Base-by-base conservation (phyloP, 2,797 vertebrate species). In the Poecile montanus region DNA sequence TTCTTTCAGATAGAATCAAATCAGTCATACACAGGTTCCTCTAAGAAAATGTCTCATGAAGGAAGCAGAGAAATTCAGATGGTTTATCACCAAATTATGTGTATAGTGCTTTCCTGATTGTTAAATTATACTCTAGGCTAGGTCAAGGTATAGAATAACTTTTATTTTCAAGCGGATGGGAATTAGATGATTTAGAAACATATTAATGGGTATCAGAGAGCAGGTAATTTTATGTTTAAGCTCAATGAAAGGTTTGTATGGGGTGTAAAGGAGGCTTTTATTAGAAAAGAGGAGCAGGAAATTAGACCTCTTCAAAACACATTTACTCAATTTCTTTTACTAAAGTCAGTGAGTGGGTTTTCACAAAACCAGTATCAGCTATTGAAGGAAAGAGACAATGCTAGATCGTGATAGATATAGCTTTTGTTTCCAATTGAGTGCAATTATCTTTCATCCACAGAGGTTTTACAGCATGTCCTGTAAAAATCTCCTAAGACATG, bases 41-140 rank as follows among this genome's bases (percentile, higher is more conserved):
- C 56, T 83, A 89, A 82, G 83, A 90, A 93, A 76, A 82, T 45
- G 17, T 79, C 22, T 93, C 17, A 47, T 67, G 47, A 30, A 86
- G 70, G 66, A 93, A 88, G 36, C 21, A 78, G 30, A 95, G 70
- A 90, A 88, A 94, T 79, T 90, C 74, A 90, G 57, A 84, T 88
- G 23, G 45, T 82, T 96, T 96, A 94, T 93, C 65, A 82, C 79
- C 48, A 91, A 93, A 95, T 94, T 94, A 96, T 91, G 53, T 94
- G 93, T 92, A 94, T 88, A 84, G 88, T 82, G 34, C 58, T 90
- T 62, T 94, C 56, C 76, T 90, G 83, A 92, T 91, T 91, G 73
- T 90, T 88, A 96, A 96, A 96, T 95, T 96, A 93, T 57, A 84
- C 74, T 93, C 72, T 95, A 22, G 83, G 27, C 85, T 87, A 86